Base-by-base conservation (phyloP, 2,113 vertebrate genomes). In the Dryoscopus gambensis region DNA sequence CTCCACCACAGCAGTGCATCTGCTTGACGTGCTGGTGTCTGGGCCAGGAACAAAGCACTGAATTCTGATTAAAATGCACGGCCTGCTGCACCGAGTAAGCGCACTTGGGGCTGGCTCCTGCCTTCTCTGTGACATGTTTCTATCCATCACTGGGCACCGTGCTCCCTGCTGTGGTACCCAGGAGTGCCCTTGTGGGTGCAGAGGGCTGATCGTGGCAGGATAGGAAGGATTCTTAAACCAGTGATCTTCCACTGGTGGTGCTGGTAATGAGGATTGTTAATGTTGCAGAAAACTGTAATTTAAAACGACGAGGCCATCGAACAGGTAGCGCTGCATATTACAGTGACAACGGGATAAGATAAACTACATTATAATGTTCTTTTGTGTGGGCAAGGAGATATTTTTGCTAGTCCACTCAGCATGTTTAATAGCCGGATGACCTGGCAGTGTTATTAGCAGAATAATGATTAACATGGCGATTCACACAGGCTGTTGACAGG, bases 201-300 rank as follows among this genome's bases (percentile, higher is more conserved):
- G 63, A 53, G 83, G 65, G 59, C 63, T 37, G 69, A 80, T 57
- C 0, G 0, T 30, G 53, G 3, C 3, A 9, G 80, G 42, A 63
- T 37, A 55, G 75, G 56, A 63, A 68, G 8, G 77, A 21, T 64
- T 70, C 60, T 84, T 70, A 63, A 90, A 92, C 33, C 40, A 68
- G 69, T 78, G 76, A 71, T 84, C 47, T 52, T 87, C 63, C 5
- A 15, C 53, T 76, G 87, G 39, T 63, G 73, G 10, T 71, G 87
- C 84, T 79, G 76, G 31, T 94, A 90, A 97, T 84, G 80, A 92
- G 73, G 27, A 37, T 68, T 16, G 57, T 84, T 93, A 94, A 96
- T 94, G 92, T 95, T 89, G 92, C 86, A 93, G 88, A 94, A 96
- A 96, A 93, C 60, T 74, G 83, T 92, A 75, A 89, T 90, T 97